Conservation (phyloP, 2,113 vertebrate species). For the Forbesichthys papilliferus region DNA sequence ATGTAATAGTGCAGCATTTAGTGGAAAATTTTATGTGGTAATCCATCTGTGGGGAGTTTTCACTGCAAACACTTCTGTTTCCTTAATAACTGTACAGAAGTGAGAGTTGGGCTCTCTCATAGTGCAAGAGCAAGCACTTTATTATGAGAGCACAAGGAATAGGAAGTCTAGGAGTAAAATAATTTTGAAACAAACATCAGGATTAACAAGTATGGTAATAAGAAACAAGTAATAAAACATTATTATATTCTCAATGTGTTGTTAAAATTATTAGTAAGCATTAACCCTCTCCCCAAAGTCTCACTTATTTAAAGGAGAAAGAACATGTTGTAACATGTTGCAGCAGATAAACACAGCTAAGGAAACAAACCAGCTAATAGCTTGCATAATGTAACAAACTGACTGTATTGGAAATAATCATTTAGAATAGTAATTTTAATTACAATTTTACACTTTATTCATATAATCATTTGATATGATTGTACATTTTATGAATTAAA, state of each 20-base stretch:
- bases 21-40: constrained; percentile 71
- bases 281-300: no score
- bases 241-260: no score
- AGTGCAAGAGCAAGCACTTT: constrained; percentile 42
- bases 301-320: no score
- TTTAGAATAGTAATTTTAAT: not conserved
- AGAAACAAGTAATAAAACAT: no score
- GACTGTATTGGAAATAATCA: not conserved
- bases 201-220: no score
- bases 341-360: constrained; percentile 58
- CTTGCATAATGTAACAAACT: not conserved
- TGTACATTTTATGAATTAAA: no score
- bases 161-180: constrained; percentile 32
- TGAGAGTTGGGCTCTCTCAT: constrained; percentile 48
- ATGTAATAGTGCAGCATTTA: constrained; percentile 63
- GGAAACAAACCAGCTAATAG: constrained; percentile 46
- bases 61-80: constrained; percentile 67
- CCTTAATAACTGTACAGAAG: constrained; percentile 18
- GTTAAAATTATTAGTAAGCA: no score
- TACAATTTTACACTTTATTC: not conserved
- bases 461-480: not conserved
- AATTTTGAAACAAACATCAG: constrained; percentile 45
- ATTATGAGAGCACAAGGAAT: constrained; percentile 33
- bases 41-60: constrained; percentile 54
- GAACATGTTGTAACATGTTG: constrained; percentile 46